Base-by-base conservation (phyloP, 2,888 invertebrate genomes). In the Conistra vaccinii region DNA sequence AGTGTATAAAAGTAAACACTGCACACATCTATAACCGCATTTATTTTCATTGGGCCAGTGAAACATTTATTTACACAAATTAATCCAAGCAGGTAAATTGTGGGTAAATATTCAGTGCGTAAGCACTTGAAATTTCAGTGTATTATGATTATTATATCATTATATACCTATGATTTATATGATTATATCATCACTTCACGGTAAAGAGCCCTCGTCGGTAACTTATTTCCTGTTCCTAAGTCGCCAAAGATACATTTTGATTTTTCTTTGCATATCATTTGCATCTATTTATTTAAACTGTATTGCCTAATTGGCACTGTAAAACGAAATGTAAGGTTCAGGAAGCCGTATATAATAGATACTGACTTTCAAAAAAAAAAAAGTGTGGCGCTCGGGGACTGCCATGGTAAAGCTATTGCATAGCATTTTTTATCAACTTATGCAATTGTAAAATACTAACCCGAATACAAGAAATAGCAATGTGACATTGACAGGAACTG, bases 161-260 rank as follows among this genome's bases (percentile, higher is more conserved):
- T n/a, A n/a, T n/a, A n/a, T n/a, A n/a, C n/a, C n/a, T n/a, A n/a
- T n/a, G n/a, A n/a, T n/a, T n/a, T n/a, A n/a, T n/a, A 51, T 42
- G 5, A 72, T 29, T 58, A 23, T 42, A 45, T 51, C 10, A 63
- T 17, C 14, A 55, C 45, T 75, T 39, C 17, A 65, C 14, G 7
- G 6, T 45, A 20, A 65, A 53, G 26, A 48, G 35, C 39, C 23
- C 76, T 65, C 12, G 10, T 17, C 3, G 23, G 14, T 12, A 3
- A 35, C 17, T 20, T 39, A 23, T 60, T 81, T 75, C 75, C 75
- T 48, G 45, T 39, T 61, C 58, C 53, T 60, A 35, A 6, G 17
- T 66, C 32, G 17, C 6, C 3, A 23, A 35, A 73, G 14, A 17
- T 35, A 48, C 14, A 17, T 53, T n/a, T 32, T n/a, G 10, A 0